phyloP scores from a whole-genome alignment of 2,888 invertebrate genomes.

The Apodemia duryi region DNA sequence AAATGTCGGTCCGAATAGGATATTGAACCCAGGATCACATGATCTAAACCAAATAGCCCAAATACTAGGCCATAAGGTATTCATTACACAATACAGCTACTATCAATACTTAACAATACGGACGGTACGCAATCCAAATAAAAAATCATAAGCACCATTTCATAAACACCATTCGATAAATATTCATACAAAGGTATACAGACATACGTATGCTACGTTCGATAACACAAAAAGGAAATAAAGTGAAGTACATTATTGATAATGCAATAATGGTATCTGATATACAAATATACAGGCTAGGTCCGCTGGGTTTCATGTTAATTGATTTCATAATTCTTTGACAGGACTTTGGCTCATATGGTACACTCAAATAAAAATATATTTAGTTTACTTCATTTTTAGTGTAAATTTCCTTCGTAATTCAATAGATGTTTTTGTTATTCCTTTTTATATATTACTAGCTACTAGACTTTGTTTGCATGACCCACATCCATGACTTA shows the following conservation, averaged over 20 bases:
- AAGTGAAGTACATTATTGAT: background rate
- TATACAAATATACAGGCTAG: background rate
- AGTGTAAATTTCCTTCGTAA: no score
- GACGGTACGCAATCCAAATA: background rate
- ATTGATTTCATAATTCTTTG: conserved; percentile 9
- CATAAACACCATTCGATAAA: background rate
- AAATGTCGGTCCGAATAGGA: no score
- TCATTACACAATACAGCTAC: background rate
- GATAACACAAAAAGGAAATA: conserved; percentile 7
- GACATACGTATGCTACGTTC: background rate
- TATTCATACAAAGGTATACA: background rate
- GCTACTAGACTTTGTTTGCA: no score
- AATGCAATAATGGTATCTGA: conserved; percentile 8
- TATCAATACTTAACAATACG: background rate
- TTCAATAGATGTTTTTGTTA: no score
- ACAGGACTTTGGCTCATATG: background rate
- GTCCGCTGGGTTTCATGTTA: background rate
- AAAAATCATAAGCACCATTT: background rate
- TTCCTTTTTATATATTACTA: no score
- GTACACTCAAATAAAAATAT: conserved; percentile 3
- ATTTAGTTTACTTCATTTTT: background rate
- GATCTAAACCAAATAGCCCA: no score
- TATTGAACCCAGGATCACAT: no score
- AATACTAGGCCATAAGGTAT: background rate
- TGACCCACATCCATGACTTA: no score